Evolutionary conservation across 2,113 vertebrate genomes (phyloP).

Genomic region (Zapornia atra): DNA sequence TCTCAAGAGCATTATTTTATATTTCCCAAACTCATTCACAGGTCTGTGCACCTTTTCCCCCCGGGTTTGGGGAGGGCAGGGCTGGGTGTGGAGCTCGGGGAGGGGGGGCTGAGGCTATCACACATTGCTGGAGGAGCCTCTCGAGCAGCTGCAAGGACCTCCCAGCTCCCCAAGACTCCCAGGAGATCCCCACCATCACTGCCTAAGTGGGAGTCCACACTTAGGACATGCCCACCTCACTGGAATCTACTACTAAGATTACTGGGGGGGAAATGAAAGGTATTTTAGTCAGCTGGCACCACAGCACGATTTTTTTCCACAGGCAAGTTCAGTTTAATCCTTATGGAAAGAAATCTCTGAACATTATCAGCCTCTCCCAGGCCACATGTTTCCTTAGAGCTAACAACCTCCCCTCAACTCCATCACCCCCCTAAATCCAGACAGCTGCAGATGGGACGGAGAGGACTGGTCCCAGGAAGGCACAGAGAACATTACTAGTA

Average conservation of each 20-base stretch:
- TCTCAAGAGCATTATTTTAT: accelerated
- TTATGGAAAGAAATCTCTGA: background rate
- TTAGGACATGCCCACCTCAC: background rate
- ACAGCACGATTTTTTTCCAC: accelerated
- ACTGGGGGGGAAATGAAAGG: accelerated
- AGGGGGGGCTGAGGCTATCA: background rate
- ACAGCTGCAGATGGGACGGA: background rate
- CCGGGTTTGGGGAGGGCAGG: background rate
- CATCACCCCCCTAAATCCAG: background rate
- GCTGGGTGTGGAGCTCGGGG: background rate
- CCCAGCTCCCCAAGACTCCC: background rate
- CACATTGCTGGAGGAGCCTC: background rate
- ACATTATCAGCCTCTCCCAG: background rate
- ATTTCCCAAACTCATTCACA: background rate
- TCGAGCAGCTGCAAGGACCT: background rate
- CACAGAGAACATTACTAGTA: background rate
- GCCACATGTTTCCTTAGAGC: background rate
- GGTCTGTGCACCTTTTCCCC: no score
- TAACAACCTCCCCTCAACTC: accelerated
- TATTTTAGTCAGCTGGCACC: background rate
- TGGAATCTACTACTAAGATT: background rate
- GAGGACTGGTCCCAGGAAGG: background rate
- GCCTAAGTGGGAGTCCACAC: background rate
- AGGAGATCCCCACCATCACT: background rate
- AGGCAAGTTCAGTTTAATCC: background rate